Percentiles rank a stretch among this genome's conserved stretches.
Evolutionary conservation across 2,113 vertebrate genomes (phyloP).

Genomic region (Callithrix jacchus): DNA sequence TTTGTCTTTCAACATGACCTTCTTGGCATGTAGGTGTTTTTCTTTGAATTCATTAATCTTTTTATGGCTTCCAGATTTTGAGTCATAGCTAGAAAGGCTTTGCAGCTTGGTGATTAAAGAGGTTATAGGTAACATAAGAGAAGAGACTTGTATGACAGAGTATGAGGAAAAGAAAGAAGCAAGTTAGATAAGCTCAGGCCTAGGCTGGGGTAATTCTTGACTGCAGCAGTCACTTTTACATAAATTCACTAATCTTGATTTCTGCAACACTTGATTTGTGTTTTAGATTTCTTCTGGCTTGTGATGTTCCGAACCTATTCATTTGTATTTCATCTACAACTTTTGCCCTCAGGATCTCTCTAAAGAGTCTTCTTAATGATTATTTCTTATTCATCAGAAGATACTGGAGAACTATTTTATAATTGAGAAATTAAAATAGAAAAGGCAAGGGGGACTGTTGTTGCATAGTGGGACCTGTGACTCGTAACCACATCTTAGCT

Average conservation of each 20-base stretch:
- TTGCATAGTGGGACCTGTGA: neutral
- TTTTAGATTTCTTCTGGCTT: neutral
- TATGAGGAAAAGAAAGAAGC: neutral
- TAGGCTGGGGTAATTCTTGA: neutral
- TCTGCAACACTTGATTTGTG: neutral
- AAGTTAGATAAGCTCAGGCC: neutral
- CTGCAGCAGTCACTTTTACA: neutral
- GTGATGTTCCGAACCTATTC: neutral
- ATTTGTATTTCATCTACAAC: neutral
- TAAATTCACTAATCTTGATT: neutral
- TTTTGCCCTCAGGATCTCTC: neutral
- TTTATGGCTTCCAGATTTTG: neutral
- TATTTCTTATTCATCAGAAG: neutral
- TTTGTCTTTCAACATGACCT: neutral
- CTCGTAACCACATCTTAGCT: neutral
- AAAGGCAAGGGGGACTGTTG: neutral
- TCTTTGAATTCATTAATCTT: neutral
- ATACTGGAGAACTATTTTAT: neutral
- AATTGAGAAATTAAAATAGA: neutral
- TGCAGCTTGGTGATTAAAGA: neutral
- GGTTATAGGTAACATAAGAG: neutral
- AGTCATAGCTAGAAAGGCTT: neutral
- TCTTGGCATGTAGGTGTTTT: neutral
- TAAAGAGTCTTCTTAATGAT: neutral
- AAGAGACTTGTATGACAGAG: neutral